Percentiles rank a stretch among this genome's conserved stretches.
Conservation (phyloP, 2,113 vertebrate genomes). For the Nansenia antarctica region DNA sequence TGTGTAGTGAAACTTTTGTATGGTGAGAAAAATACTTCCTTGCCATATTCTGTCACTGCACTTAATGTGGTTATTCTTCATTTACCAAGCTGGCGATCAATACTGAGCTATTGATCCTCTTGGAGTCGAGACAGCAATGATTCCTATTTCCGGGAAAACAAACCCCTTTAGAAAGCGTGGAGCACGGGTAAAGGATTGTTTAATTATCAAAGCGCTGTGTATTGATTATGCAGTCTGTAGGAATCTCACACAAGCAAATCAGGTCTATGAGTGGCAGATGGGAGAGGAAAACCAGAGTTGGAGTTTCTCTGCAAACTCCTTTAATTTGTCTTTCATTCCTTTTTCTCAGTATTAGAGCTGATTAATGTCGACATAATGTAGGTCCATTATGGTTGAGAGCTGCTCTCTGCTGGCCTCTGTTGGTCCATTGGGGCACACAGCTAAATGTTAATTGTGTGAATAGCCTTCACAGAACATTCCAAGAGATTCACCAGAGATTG, state of each 20-base stretch:
- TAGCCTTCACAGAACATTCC: background rate
- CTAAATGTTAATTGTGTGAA: background rate
- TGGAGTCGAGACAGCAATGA: background rate
- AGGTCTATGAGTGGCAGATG: slow-evolving; percentile 30
- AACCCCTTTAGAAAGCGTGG: slow-evolving; percentile 20
- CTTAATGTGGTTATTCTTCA: background rate
- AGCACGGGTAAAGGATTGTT: slow-evolving; percentile 18
- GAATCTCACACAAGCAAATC: slow-evolving; percentile 13
- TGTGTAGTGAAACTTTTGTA: too few relatives aligned
- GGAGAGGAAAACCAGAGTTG: slow-evolving; percentile 28
- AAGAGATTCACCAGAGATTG: background rate
- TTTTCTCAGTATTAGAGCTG: slow-evolving; percentile 11
- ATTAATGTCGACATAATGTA: slow-evolving; percentile 27
- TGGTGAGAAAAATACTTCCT: too few relatives aligned
- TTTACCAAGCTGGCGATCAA: background rate
- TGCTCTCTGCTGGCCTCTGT: slow-evolving; percentile 40
- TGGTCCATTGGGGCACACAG: slow-evolving; percentile 9
- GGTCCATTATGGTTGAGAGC: background rate
- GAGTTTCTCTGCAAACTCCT: slow-evolving; percentile 7
- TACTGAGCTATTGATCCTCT: slow-evolving; percentile 19
- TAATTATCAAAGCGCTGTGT: slow-evolving; percentile 40
- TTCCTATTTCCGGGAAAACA: slow-evolving; percentile 7
- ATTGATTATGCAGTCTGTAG: slow-evolving; percentile 44
- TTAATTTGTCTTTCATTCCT: slow-evolving; percentile 18
- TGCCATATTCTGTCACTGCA: background rate